Conservation (phyloP, 1,140 invertebrate genomes). For the Pygmarrhopalites habei region DNA sequence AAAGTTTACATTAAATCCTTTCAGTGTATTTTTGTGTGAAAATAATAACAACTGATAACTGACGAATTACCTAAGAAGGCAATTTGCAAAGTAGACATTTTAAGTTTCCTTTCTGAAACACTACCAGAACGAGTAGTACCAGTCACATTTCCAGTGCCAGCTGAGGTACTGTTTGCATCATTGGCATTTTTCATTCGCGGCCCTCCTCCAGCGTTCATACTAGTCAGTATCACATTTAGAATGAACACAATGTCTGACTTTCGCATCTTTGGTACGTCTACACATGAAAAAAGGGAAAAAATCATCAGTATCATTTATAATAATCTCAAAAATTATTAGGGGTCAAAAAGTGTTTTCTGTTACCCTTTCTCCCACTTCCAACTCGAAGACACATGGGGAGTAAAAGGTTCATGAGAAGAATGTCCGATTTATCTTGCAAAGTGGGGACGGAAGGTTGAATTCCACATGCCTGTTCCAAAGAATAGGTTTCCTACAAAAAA, state of each 20-base stretch:
- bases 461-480: conserved; percentile 88
- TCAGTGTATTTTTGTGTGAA: too few relatives aligned
- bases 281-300: conserved; percentile 24
- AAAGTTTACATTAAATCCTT: too few relatives aligned
- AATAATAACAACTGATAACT: not conserved
- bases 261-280: conserved; percentile 80
- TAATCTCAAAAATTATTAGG: too few relatives aligned
- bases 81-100: conserved; percentile 70
- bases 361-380: conserved; percentile 71
- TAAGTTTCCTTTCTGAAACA: conserved; percentile 29
- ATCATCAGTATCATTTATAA: not conserved
- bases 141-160: conserved; percentile 58
- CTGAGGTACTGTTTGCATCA: conserved; percentile 54
- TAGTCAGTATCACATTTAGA: conserved; percentile 78
- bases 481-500: conserved; percentile 67
- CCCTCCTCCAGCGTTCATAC: conserved; percentile 60
- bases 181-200: conserved; percentile 24
- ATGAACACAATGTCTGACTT: conserved; percentile 85
- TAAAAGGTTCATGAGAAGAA: conserved; percentile 89
- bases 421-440: conserved; percentile 79
- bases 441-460: conserved; percentile 77
- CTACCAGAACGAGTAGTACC: conserved; percentile 42
- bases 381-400: conserved; percentile 91
- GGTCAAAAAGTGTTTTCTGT: too few relatives aligned
- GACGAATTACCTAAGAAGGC: conserved; percentile 42